Conservation (phyloP, 2,113 vertebrate species). For the Gymnarchus niloticus region DNA sequence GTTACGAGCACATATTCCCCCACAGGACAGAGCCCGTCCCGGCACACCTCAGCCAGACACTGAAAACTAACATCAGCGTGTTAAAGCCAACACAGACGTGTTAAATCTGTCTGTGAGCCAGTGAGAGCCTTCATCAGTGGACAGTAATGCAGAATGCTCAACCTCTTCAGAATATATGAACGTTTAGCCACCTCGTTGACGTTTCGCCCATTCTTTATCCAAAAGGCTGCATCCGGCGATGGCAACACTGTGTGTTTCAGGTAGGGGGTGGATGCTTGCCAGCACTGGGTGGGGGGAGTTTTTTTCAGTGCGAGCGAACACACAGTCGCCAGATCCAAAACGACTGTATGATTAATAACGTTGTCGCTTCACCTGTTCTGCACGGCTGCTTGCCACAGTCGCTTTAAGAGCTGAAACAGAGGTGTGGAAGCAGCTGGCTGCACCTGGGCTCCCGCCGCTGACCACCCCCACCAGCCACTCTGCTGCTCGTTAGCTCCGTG, state of each 20-base stretch:
- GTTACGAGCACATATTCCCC: not conserved
- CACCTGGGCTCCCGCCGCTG: not conserved
- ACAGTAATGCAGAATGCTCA: not conserved
- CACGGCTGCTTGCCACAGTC: not conserved
- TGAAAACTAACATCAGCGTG: not conserved
- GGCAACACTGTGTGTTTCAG: not conserved
- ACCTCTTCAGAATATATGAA: not conserved
- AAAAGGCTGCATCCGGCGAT: not conserved
- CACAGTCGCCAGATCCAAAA: not conserved
- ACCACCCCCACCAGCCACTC: not conserved
- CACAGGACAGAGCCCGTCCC: not conserved
- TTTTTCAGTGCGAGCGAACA: not conserved
- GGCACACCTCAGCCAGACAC: not conserved
- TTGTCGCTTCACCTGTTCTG: not conserved
- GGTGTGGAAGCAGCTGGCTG: not conserved
- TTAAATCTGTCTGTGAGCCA: not conserved
- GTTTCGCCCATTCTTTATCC: not conserved
- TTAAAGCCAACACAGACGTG: not conserved
- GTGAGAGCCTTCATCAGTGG: not conserved
- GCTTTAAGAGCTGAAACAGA: conserved; percentile 7
- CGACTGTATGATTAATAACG: not conserved
- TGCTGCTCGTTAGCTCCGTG: not conserved
- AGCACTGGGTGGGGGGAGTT: no score
- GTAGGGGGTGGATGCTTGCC: no score
- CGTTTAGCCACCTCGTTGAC: not conserved